phyloP scores from a whole-genome alignment of 2,888 invertebrate genomes.

The Steinernema scapterisci region DNA sequence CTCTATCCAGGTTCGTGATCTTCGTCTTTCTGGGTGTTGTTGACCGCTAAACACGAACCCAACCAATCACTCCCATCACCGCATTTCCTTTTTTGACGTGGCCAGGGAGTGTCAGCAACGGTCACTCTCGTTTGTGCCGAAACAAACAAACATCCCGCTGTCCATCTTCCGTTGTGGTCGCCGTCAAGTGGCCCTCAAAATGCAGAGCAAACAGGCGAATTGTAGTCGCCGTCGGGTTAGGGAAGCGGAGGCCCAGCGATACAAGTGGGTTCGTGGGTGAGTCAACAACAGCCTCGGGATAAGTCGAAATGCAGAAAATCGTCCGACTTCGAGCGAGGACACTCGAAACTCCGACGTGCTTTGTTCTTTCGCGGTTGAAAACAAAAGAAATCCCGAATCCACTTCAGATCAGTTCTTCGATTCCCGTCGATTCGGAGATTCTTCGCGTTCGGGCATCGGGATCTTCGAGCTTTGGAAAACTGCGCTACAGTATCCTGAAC shows the following conservation, averaged over 20 bases:
- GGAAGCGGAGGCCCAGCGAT: background rate
- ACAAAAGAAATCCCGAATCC: background rate
- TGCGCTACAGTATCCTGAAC: conserved; percentile 40
- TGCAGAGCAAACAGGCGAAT: conserved; percentile 7
- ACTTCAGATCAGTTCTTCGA: conserved; percentile 17
- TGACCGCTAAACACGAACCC: too few species aligned
- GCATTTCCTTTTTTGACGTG: background rate
- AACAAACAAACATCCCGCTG: conserved; percentile 22
- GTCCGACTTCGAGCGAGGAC: background rate
- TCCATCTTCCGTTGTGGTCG: background rate
- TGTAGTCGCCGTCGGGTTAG: conserved; percentile 17
- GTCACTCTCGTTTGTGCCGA: conserved; percentile 4
- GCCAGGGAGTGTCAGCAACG: background rate
- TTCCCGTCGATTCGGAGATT: conserved; percentile 10
- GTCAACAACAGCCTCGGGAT: too few species aligned
- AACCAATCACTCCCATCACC: too few species aligned
- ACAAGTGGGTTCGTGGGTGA: too few species aligned
- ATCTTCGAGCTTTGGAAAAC: background rate
- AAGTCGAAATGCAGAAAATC: too few species aligned
- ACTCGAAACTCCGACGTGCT: background rate
- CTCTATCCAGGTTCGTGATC: conserved; percentile 40
- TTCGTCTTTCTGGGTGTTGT: background rate
- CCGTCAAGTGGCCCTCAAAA: conserved; percentile 24
- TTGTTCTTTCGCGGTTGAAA: background rate
- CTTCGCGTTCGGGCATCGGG: background rate